phyloP scores from a whole-genome alignment of 2,888 invertebrate species.

The Eupsilia transversa region DNA sequence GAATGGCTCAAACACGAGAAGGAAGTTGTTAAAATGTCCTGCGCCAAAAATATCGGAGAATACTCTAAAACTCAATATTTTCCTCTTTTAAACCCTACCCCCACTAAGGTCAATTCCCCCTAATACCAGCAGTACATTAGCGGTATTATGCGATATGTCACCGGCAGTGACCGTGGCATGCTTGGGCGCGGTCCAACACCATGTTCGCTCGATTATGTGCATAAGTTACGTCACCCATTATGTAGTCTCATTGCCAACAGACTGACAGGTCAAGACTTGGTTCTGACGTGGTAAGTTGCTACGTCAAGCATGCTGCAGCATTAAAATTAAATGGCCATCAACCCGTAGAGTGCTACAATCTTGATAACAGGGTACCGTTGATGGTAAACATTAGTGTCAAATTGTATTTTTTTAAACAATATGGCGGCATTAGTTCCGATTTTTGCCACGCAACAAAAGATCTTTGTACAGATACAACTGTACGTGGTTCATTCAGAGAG shows the following conservation, averaged over 20 bases:
- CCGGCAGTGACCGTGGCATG: conserved; percentile 68
- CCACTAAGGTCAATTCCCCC: conserved; percentile 22
- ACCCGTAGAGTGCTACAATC: neutral
- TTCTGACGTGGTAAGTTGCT: conserved; percentile 27
- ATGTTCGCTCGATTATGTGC: conserved; percentile 68
- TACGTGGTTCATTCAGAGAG: neutral
- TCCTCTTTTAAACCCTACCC: neutral
- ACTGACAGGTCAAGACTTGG: conserved; percentile 34
- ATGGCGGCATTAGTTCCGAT: no score
- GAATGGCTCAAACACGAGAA: neutral
- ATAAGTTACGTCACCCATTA: conserved; percentile 59
- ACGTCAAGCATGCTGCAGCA: conserved; percentile 29
- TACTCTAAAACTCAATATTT: neutral
- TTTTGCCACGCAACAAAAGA: neutral
- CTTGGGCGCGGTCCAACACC: conserved; percentile 71
- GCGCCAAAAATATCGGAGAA: neutral
- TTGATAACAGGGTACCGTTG: no score
- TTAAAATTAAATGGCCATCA: neutral
- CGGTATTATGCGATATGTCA: conserved; percentile 54
- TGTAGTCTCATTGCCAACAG: conserved; percentile 40
- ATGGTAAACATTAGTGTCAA: neutral
- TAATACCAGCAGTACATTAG: conserved; percentile 50
- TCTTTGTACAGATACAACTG: neutral
- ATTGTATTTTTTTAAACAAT: no score
- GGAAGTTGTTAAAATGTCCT: neutral